Evolutionary conservation across 2,888 invertebrate species (phyloP).

Genomic region (Cheilosia pagana): DNA sequence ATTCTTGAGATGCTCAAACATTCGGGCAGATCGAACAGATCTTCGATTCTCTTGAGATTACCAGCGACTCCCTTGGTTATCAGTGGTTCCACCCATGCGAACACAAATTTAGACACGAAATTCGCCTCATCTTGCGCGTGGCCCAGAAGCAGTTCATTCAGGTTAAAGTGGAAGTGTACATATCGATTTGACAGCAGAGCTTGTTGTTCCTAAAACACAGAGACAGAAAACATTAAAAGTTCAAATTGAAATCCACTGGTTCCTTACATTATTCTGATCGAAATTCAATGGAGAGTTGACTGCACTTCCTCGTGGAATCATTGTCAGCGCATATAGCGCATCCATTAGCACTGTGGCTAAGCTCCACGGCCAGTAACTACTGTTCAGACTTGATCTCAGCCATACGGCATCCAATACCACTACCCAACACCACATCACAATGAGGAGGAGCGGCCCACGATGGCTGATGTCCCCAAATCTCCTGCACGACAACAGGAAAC

Average conservation of each 20-base stretch:
- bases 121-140: conserved; percentile 91
- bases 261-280: conserved; percentile 64
- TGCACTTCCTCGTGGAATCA: conserved; percentile 86
- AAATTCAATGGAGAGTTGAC: conserved; percentile 78
- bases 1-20: conserved; percentile 80
- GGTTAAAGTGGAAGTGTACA: conserved; percentile 87
- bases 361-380: conserved; percentile 86
- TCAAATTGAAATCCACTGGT: background rate
- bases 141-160: conserved; percentile 89
- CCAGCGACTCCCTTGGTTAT: conserved; percentile 91
- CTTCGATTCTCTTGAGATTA: conserved; percentile 89
- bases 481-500: conserved; percentile 86
- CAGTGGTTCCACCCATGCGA: conserved; percentile 94
- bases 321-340: conserved; percentile 87
- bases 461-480: conserved; percentile 87
- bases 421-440: conserved; percentile 88
- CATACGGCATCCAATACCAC: conserved; percentile 88
- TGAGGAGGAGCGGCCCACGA: conserved; percentile 89
- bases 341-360: conserved; percentile 87
- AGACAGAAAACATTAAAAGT: background rate
- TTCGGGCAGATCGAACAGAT: conserved; percentile 91
- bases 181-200: conserved; percentile 86
- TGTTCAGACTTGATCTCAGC: conserved; percentile 87
- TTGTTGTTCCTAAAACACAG: conserved; percentile 86
- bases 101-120: conserved; percentile 89